phyloP scores from a whole-genome alignment of 2,888 invertebrate genomes.

The Cartodere bifasciata region DNA sequence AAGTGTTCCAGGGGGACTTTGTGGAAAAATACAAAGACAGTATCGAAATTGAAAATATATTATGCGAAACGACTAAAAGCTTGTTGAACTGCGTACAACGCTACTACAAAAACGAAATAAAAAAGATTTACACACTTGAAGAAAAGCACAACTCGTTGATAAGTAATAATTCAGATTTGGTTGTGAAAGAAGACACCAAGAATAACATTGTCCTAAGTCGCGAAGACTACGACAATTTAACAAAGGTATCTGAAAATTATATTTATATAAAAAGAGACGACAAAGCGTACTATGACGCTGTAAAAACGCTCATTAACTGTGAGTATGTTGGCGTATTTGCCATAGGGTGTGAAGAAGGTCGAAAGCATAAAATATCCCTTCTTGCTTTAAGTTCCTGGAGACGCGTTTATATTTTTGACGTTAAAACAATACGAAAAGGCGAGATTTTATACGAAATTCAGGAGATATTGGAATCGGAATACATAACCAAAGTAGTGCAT shows the following conservation, averaged over 20 bases:
- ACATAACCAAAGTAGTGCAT: slow-evolving; percentile 11
- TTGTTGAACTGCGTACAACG: slow-evolving; percentile 3
- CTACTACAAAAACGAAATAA: slow-evolving; percentile 11
- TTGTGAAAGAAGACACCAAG: slow-evolving; percentile 4
- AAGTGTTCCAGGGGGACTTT: slow-evolving; percentile 11
- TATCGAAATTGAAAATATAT: slow-evolving; percentile 10
- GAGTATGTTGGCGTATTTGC: slow-evolving; percentile 11
- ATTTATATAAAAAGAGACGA: slow-evolving; percentile 9
- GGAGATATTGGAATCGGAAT: slow-evolving; percentile 9
- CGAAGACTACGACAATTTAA: slow-evolving; percentile 10
- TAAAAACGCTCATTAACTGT: slow-evolving; percentile 6
- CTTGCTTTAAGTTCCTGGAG: slow-evolving; percentile 12
- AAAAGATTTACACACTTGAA: slow-evolving; percentile 3
- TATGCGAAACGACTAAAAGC: slow-evolving; percentile 6
- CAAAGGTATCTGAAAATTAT: slow-evolving; percentile 7
- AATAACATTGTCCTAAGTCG: slow-evolving; percentile 5
- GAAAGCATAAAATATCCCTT: slow-evolving; percentile 7
- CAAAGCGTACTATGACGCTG: slow-evolving; percentile 9
- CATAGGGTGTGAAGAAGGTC: slow-evolving; percentile 8
- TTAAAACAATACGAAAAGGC: slow-evolving; percentile 6
- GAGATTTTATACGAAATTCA: slow-evolving; percentile 7
- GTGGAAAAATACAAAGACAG: slow-evolving; percentile 2
- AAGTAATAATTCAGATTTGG: no score
- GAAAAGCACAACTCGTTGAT: slow-evolving; percentile 4
- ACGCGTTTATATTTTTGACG: slow-evolving; percentile 12